A percentile compares a stretch with the other conserved stretches of the same genome.
Conservation (phyloP, 2,113 vertebrate species). For the Columbina picui region DNA sequence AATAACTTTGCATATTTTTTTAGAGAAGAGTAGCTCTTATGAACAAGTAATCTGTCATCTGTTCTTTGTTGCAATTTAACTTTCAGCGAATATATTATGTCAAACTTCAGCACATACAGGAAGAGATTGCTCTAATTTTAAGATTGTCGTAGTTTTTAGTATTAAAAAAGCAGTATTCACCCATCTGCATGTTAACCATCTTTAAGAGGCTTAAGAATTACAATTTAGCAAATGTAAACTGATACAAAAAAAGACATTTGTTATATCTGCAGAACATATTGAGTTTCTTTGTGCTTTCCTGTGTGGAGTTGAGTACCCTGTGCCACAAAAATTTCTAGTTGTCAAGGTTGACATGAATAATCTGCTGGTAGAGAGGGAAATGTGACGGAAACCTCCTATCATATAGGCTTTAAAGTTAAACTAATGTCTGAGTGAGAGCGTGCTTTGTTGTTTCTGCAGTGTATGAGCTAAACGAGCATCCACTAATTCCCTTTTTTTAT, state of each 20-base stretch:
- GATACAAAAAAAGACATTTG: not conserved
- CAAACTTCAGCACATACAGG: not conserved
- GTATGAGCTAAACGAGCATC: not conserved
- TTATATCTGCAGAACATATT: not conserved
- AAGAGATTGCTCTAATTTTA: constrained; percentile 13
- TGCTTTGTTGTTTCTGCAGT: not conserved
- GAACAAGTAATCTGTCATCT: not conserved
- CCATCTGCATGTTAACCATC: not conserved
- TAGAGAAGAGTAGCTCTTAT: not conserved
- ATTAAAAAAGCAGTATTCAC: not conserved
- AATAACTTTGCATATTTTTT: not conserved
- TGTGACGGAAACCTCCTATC: not conserved
- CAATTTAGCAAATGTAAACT: not conserved
- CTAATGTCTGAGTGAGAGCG: not conserved
- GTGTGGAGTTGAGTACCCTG: not conserved
- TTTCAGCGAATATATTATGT: not conserved
- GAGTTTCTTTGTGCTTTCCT: not conserved
- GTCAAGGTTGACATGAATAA: not conserved
- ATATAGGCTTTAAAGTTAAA: not conserved
- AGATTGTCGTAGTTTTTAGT: not conserved
- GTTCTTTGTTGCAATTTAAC: not conserved
- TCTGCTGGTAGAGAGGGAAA: not conserved
- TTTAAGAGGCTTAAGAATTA: not conserved
- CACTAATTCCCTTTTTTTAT: not conserved
- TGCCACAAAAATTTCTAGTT: not conserved